Conservation (phyloP, 2,797 vertebrate species). For the Pantherophis vulpinus region DNA sequence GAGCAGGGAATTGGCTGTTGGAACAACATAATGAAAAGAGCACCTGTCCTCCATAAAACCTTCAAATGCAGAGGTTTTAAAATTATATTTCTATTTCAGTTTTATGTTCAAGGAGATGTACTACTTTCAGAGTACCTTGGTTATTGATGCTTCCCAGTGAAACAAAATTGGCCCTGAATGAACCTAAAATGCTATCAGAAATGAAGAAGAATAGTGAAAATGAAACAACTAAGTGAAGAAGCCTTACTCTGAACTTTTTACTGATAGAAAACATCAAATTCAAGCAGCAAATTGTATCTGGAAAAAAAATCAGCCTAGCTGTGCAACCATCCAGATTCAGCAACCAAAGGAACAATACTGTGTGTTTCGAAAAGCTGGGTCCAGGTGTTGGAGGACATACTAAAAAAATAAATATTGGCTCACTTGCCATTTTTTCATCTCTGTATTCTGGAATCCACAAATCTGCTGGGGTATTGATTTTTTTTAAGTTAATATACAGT, state of each 20-base stretch:
- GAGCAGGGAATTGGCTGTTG: slow-evolving; percentile 14
- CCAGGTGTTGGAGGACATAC: not conserved
- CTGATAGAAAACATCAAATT: slow-evolving; percentile 9
- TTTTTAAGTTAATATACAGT: slow-evolving; percentile 27
- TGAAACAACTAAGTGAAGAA: not conserved
- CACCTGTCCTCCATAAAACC: slow-evolving; percentile 29
- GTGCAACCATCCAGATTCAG: not conserved
- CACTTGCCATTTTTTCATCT: not conserved
- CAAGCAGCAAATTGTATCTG: not conserved
- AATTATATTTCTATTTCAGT: slow-evolving; percentile 36
- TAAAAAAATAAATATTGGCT: not conserved
- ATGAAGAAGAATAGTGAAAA: slow-evolving; percentile 8
- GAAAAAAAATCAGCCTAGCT: not conserved
- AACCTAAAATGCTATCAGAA: slow-evolving; percentile 18
- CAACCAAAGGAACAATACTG: not conserved
- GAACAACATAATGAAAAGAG: slow-evolving; percentile 30
- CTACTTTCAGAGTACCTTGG: slow-evolving; percentile 18
- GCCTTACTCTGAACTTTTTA: slow-evolving; percentile 3
- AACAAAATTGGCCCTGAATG: slow-evolving; percentile 26
- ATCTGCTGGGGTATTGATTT: not conserved
- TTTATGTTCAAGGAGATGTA: slow-evolving; percentile 35
- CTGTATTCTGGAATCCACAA: not conserved
- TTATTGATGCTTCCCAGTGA: slow-evolving; percentile 9
- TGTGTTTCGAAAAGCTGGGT: not conserved
- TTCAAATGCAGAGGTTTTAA: slow-evolving; percentile 26